Evolutionary conservation across 2,888 invertebrate genomes (phyloP).

Genomic region (Blastobasis lacticolella): DNA sequence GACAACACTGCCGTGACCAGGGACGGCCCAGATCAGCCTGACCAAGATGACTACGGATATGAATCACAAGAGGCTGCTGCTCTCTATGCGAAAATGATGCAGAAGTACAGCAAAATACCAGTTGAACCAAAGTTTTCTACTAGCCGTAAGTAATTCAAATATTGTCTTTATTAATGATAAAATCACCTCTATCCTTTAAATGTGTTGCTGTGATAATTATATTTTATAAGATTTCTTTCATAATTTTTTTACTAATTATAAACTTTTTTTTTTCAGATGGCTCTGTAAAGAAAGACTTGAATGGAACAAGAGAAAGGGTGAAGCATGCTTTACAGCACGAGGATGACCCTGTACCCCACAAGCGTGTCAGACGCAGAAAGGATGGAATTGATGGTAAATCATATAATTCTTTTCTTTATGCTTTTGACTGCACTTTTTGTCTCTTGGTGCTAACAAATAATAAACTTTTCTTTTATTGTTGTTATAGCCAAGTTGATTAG

Average conservation of each 20-base stretch:
- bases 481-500: too few species aligned
- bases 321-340: slow-evolving; percentile 84
- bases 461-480: too few species aligned
- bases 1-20: slow-evolving; percentile 84
- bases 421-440: too few species aligned
- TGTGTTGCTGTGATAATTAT: neutral
- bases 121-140: slow-evolving; percentile 81
- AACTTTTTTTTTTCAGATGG: slow-evolving; percentile 22
- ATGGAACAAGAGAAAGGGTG: slow-evolving; percentile 81
- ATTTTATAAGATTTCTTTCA: slow-evolving; percentile 76
- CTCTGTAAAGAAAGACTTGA: slow-evolving; percentile 60
- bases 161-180: too few species aligned
- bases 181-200: too few species aligned
- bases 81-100: slow-evolving; percentile 88
- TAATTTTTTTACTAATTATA: too few species aligned
- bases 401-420: too few species aligned
- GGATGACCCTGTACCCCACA: slow-evolving; percentile 81
- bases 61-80: slow-evolving; percentile 88
- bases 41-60: slow-evolving; percentile 94
- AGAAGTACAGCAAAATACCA: slow-evolving; percentile 83
- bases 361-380: slow-evolving; percentile 56
- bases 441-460: too few species aligned
- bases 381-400: slow-evolving; percentile 13
- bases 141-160: slow-evolving; percentile 35
- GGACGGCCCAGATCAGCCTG: slow-evolving; percentile 84